Percentiles rank a stretch among this genome's conserved stretches.
These are phyloP conservation scores for Phaenicophaeus curvirostris DNA, from an alignment of 2,797 vertebrate genomes.

Conservation along the genomic window DNA sequence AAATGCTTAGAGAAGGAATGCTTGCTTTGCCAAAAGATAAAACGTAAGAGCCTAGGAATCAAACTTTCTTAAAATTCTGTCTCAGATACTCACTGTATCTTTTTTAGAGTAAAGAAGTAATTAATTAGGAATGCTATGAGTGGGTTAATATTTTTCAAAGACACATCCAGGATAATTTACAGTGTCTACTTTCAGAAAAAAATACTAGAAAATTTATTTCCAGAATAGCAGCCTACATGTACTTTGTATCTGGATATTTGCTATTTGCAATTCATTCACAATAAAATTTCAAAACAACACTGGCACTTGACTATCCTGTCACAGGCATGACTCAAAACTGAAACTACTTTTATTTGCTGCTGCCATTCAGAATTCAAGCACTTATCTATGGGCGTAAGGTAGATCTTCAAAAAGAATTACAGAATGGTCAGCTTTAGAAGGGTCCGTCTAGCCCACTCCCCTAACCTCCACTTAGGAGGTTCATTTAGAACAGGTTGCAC, in stretches of 20 bases:
- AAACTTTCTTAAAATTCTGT: not conserved
- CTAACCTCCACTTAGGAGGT: too few species aligned
- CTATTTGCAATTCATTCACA: not conserved
- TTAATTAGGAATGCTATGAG: not conserved
- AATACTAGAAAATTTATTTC: not conserved
- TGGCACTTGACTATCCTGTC: not conserved
- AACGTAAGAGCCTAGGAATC: not conserved
- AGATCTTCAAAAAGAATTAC: not conserved
- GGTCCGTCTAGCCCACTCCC: too few species aligned
- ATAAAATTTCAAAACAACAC: not conserved
- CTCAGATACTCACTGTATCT: not conserved
- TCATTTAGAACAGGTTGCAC: too few species aligned
- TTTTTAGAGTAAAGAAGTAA: not conserved
- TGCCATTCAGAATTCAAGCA: not conserved
- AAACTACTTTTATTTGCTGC: not conserved
- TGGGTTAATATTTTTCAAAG: not conserved
- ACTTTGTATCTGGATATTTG: not conserved
- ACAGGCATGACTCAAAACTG: not conserved
- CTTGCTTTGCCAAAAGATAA: slow-evolving; percentile 9
- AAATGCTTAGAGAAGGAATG: not conserved
- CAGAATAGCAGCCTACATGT: not conserved
- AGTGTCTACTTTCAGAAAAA: not conserved
- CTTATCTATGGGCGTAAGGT: accelerated
- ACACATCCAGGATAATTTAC: not conserved
- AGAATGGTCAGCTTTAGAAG: too few species aligned